Evolutionary conservation across 2,888 invertebrate species (phyloP).

Genomic region (Fissipunctia ypsillon): DNA sequence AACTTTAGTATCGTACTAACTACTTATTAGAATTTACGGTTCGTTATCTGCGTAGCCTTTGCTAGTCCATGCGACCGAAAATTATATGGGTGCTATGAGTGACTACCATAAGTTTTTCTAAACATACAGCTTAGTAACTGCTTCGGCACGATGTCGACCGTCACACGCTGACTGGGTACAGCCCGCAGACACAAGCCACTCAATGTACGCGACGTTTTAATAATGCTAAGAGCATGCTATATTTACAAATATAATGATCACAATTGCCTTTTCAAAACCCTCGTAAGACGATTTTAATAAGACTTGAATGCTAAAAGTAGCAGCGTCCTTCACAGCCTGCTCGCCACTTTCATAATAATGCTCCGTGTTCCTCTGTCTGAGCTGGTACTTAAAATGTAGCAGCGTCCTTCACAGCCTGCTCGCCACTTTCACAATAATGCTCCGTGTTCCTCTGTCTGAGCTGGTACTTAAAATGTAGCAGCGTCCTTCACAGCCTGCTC

Average conservation of each 20-base stretch:
- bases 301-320: not conserved
- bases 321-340: no score
- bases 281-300: not conserved
- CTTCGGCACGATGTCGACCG: no score
- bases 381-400: conserved; percentile 5
- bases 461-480: not conserved
- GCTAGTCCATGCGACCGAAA: not conserved
- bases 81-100: no score
- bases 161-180: no score
- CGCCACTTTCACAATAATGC: conserved; percentile 7
- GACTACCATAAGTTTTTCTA: not conserved
- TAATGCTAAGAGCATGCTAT: no score
- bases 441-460: not conserved
- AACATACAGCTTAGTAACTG: not conserved
- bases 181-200: not conserved
- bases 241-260: not conserved
- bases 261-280: not conserved
- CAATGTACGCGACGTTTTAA: not conserved
- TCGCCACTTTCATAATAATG: conserved; percentile 6
- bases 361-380: not conserved
- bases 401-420: no score
- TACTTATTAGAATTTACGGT: conserved; percentile 11
- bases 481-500: no score
- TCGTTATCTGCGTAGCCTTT: not conserved
- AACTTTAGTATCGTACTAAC: conserved; percentile 12